phyloP scores from a whole-genome alignment of 2,797 vertebrate genomes.

The Sebastes alutus region DNA sequence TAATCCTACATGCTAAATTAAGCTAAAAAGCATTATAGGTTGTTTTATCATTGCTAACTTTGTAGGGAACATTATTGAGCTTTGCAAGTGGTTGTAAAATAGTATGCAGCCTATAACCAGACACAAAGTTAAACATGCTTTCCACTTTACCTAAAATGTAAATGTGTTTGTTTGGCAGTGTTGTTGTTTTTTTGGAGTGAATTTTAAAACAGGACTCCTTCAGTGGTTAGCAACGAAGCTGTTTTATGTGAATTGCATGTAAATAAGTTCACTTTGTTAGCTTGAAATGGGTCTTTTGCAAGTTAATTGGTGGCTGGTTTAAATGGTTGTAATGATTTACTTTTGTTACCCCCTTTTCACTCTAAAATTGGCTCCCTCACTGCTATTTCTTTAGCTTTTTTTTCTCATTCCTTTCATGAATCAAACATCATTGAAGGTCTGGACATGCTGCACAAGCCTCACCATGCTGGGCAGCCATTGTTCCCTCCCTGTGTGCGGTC shows the following conservation, averaged over 20 bases:
- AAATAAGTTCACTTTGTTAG: not conserved
- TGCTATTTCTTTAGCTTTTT: not conserved
- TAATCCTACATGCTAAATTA: not conserved
- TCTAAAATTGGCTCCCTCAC: not conserved
- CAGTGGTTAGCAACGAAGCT: not conserved
- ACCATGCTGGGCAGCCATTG: slow-evolving; percentile 43
- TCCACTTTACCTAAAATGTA: not conserved
- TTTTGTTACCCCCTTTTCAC: not conserved
- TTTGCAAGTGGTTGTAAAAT: not conserved
- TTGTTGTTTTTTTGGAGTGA: not conserved
- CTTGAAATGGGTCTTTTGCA: not conserved
- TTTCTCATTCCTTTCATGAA: not conserved
- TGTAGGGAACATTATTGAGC: not conserved
- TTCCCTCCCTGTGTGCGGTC: slow-evolving; percentile 40
- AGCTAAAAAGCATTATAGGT: not conserved
- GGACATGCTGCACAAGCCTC: slow-evolving; percentile 19
- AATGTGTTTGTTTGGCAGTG: not conserved
- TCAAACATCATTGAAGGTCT: slow-evolving; percentile 15
- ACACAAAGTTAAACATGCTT: not conserved
- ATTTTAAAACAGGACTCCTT: not conserved
- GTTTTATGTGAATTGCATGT: not conserved
- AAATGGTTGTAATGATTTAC: not conserved
- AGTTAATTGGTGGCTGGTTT: not conserved
- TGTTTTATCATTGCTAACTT: not conserved
- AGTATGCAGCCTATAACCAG: not conserved